These are phyloP conservation scores for Acanthornis magna DNA, from an alignment of 2,797 vertebrate genomes.

Conservation along the genomic window DNA sequence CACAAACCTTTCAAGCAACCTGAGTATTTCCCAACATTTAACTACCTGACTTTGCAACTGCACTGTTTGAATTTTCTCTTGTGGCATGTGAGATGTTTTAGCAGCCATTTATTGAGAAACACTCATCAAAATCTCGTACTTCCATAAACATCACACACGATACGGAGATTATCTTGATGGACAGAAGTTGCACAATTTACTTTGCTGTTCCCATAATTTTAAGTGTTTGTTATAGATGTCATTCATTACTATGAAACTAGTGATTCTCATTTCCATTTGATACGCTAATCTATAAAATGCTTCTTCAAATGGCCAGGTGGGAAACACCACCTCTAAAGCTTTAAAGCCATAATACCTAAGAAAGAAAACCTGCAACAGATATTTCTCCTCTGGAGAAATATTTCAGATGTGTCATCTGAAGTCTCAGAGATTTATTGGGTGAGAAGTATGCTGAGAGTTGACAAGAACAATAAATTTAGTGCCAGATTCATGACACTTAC, in stretches of 20 bases:
- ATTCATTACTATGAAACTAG: neutral
- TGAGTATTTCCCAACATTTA: neutral
- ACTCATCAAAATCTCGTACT: neutral
- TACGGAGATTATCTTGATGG: neutral
- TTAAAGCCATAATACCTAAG: neutral
- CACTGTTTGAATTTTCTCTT: neutral
- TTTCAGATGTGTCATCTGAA: constrained; percentile 33
- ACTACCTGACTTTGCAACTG: neutral
- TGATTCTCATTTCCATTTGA: neutral
- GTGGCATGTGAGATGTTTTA: neutral
- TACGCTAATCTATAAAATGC: neutral
- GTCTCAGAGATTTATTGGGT: constrained; percentile 44
- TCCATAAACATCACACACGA: neutral
- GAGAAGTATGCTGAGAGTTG: constrained; percentile 49
- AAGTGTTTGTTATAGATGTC: neutral
- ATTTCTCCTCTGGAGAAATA: constrained; percentile 23
- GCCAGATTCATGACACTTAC: constrained; percentile 43
- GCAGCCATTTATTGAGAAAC: constrained; percentile 5
- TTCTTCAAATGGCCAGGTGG: neutral
- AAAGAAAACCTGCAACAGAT: constrained; percentile 14
- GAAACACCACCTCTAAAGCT: neutral
- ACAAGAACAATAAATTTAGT: constrained; percentile 54
- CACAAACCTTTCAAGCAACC: neutral
- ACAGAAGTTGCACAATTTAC: neutral
- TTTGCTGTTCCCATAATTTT: neutral